Evolutionary conservation across 2,888 invertebrate genomes (phyloP), one percentile per base, ranked within the genome.

Genomic region (Euphydryas editha): DNA sequence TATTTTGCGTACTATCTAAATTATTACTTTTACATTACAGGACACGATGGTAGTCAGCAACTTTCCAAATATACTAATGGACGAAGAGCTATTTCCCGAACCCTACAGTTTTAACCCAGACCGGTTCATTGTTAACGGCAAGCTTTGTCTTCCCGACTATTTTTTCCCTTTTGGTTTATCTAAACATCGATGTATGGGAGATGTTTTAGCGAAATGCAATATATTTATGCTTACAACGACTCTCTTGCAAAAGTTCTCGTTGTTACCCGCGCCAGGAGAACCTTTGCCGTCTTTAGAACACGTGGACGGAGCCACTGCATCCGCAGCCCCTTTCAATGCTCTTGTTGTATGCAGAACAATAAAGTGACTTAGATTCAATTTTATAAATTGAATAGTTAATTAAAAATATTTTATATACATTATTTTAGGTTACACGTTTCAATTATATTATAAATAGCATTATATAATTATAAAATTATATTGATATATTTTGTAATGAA

Each of bases 121-220:
- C 69, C 92, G 97, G 65, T 97, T 95, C 82, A 79, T 97, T 5
- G 86, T 90, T 11, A 90, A 95, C 60, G 94, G 94, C 0, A 95
- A 95, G 71, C 83, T 95, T 1, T 82, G 87, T 30, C 79, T 95
- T 1, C 96, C 96, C 0, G 96, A 96, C 18, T 92, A 94, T 49
- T 97, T 95, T 78, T 93, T 96, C 73, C 97, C 97, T 0, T 97
- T 97, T 77, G 96, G 97, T 17, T 87, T 95, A 60, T 96, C 96
- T 0, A 96, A 95, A 75, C 96, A 96, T 79, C 94, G 97, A 60
- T 97, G 97, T 78, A 94, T 97, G 94, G 97, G 97, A 0, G 97
- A 97, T 78, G 83, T 88, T 0, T 74, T 93, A n/a, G 96, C 96
- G 0, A 95, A 95, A 76, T 96, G 96, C 75, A 97, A 96, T 77